Conservation (phyloP, 2,888 invertebrate species). For the Leptopilina drosophilae region DNA sequence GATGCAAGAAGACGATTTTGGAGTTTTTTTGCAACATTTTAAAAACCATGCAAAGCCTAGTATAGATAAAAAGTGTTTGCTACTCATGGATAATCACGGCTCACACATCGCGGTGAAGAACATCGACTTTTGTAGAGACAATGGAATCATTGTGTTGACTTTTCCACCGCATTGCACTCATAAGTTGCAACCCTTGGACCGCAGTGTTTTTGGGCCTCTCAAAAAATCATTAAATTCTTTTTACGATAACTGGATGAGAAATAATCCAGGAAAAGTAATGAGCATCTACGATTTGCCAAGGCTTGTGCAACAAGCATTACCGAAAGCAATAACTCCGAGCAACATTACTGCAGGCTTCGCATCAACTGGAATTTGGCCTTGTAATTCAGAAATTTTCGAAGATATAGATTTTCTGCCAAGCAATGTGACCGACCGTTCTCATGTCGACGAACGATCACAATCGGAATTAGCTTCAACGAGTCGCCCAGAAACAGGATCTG, state of each 20-base stretch:
- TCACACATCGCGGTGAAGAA: neutral
- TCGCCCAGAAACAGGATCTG: neutral
- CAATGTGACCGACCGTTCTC: neutral
- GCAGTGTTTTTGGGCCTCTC: constrained; percentile 67
- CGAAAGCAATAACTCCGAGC: constrained; percentile 45
- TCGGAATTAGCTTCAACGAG: neutral
- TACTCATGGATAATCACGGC: neutral
- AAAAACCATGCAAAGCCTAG: neutral
- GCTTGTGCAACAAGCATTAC: constrained; percentile 52
- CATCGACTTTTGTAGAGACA: neutral
- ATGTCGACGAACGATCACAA: neutral
- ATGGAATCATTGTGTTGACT: neutral
- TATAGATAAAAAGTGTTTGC: neutral
- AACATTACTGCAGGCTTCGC: constrained; percentile 56
- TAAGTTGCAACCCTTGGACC: constrained; percentile 69
- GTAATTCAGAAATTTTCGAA: constrained; percentile 9
- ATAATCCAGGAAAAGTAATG: constrained; percentile 61
- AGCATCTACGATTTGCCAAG: constrained; percentile 63
- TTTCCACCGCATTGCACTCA: neutral
- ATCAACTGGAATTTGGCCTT: constrained; percentile 35
- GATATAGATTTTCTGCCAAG: constrained; percentile 3
- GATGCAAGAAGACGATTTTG: neutral
- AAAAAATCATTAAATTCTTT: constrained; percentile 64
- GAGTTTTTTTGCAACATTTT: neutral
- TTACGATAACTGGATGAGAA: constrained; percentile 64